Base-by-base conservation (phyloP, 1,140 invertebrate genomes). In the Metaphire vulgaris region DNA sequence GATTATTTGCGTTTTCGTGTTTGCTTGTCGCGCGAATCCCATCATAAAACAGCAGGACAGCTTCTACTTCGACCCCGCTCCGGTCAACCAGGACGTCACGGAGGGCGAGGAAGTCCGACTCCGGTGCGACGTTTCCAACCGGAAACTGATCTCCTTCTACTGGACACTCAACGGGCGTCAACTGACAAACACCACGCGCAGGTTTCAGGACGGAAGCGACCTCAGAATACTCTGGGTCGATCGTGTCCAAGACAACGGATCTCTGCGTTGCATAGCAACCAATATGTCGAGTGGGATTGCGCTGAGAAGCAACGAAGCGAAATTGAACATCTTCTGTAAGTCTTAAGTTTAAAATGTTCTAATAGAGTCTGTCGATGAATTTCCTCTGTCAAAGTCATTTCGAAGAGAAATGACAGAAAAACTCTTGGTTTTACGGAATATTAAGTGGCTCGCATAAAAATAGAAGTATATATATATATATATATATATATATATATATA, bases 251-350 rank as follows among this genome's bases (percentile, higher is more conserved):
- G 90, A 91, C 80, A 83, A 86, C 15, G 90, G 90, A 1, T 88
- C 89, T 69, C 91, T 90, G 81, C 87, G 88, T 75, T 91, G 90
- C 82, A 88, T 89, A 31, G 90, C 90, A 0, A 89, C 87, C 76
- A 89, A 90, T 79, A 83, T 84, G 2, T 87, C 86, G 56, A 89
- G 88, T 31, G 89, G 89, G 72, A 88, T 89, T 76, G 88, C 88
- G 33, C 85, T 90, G 72, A 88, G 89, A 74, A 90, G 89, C 78
- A 87, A 87, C 21, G 86, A 89, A 0, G 89, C 89, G 1, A 86
- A 86, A 66, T 86, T 91, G 75, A 88, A 90, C 83, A 88, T 91
- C n/a, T 86, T 89, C 81, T 91, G 90, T 91, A 83, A 91, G 90
- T 90, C n/a, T n/a, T n/a, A n/a, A n/a, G n/a, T n/a, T n/a, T n/a